Evolutionary conservation across 92 coral and sea anemone species (phyloP), one percentile per base, ranked within the genome.

Genomic region (Desmophyllum pertusum): DNA sequence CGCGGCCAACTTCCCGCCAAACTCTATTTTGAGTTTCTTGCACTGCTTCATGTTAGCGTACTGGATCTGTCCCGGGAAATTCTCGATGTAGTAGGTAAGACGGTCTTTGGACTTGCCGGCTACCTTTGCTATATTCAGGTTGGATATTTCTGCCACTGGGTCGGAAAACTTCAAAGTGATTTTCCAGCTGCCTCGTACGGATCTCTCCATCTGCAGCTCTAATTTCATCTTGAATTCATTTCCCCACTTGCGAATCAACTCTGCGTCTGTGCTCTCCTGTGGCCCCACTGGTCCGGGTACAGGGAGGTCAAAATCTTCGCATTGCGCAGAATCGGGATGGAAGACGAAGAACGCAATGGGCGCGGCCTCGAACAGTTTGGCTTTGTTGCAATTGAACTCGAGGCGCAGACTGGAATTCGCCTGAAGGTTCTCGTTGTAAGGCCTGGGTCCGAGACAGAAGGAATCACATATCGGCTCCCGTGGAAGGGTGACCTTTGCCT

Each of bases 111-210:
- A 81, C 39, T 53, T 48, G 38, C 85, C 31, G 21, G n/a, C 51
- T 27, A 51, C n/a, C 37, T 51, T 81, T 37, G 85, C 85, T 6
- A 27, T 42, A 50, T 48, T 70, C 67, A 81, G 37, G 53, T 52
- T 68, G 36, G 68, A 48, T 69, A 81, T 69, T 40, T 31, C 77
- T 31, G 78, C 68, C 37, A 81, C 85, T 42, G 85, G 69, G 17
- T 70, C 38, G 30, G 77, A 68, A 39, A 81, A 81, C 62, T 68
- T 1, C 39, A 81, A 30, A n/a, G 68, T 41, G 23, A 81, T 68
- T 53, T 53, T 81, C 85, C 85, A 81, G 51, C 85, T 78, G 23
- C 85, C 85, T 23, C 85, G 76, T 21, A 81, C 85, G 52, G 85
- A 81, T 41, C 52, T 50, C 48, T 51, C 70, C 38, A 81, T 78